phyloP scores from a whole-genome alignment of 2,888 invertebrate species.

The Tetropium fuscum region DNA sequence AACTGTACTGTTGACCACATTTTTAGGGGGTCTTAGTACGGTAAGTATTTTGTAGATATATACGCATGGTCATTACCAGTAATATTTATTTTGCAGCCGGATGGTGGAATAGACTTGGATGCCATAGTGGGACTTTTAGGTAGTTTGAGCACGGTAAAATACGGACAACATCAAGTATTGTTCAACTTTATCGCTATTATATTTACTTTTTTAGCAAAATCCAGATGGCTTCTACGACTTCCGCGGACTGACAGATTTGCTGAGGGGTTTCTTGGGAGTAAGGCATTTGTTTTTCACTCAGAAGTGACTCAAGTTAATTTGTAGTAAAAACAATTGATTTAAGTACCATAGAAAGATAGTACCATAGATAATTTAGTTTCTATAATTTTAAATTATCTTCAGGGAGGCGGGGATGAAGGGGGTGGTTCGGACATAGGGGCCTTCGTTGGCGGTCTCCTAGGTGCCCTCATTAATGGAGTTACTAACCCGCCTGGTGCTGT shows the following conservation, averaged over 20 bases:
- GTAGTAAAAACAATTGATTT: too few relatives aligned
- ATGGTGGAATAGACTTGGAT: conserved; percentile 63
- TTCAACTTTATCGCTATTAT: not conserved
- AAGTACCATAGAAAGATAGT: too few relatives aligned
- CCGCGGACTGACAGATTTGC: conserved; percentile 60
- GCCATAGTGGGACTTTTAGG: conserved; percentile 63
- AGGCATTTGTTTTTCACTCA: conserved; percentile 36
- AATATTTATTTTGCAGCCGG: conserved; percentile 56
- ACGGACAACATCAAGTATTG: conserved; percentile 34
- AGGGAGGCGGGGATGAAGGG: conserved; percentile 61
- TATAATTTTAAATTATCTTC: too few relatives aligned
- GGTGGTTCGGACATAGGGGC: conserved; percentile 66
- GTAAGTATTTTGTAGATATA: conserved; percentile 47
- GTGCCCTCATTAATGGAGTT: conserved; percentile 62
- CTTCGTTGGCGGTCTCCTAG: conserved; percentile 62
- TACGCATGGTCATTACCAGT: not conserved
- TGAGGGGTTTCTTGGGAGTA: conserved; percentile 63
- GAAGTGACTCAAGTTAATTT: too few relatives aligned
- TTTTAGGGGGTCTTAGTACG: conserved; percentile 62
- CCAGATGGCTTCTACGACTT: conserved; percentile 64
- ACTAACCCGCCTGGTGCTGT: conserved; percentile 64
- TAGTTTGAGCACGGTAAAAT: conserved; percentile 61
- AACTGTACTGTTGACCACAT: conserved; percentile 61
- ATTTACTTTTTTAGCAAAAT: conserved; percentile 55
- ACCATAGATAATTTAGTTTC: too few relatives aligned